Evolutionary conservation across 1,140 invertebrate genomes (phyloP).

Genomic region (Metaphire vulgaris): DNA sequence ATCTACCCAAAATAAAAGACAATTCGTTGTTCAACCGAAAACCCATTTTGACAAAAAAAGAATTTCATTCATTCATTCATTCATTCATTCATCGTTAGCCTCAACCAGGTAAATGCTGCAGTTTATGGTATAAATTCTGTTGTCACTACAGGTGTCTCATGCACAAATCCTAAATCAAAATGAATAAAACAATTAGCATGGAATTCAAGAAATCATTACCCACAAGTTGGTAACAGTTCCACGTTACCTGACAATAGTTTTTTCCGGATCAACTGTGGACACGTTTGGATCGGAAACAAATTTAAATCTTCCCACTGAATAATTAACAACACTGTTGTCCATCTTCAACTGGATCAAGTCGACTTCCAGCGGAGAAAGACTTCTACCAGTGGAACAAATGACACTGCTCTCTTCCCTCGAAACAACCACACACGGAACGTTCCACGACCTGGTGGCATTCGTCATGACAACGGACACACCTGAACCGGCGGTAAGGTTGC

Average conservation of each 20-base stretch:
- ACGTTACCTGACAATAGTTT: conserved; percentile 40
- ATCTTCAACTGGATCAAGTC: not conserved
- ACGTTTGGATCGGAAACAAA: conserved; percentile 88
- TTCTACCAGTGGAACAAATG: not conserved
- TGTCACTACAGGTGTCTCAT: no score
- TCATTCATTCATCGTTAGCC: not conserved
- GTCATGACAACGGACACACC: not conserved
- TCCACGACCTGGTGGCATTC: not conserved
- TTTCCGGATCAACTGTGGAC: conserved; percentile 44
- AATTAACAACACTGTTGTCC: not conserved
- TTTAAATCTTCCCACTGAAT: conserved; percentile 57
- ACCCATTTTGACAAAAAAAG: no score
- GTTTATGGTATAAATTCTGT: no score
- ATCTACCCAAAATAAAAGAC: no score
- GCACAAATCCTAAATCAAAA: no score
- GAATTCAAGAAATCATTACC: no score
- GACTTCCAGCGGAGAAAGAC: not conserved
- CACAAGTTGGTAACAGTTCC: no score
- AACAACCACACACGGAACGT: not conserved
- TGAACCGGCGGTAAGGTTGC: conserved; percentile 90
- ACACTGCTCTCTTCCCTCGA: not conserved
- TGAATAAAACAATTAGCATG: no score
- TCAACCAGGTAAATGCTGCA: no score
- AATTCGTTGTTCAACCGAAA: no score
- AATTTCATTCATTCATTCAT: conserved; percentile 5